Conservation (phyloP, 2,888 invertebrate genomes). For the Zygaena filipendulae region DNA sequence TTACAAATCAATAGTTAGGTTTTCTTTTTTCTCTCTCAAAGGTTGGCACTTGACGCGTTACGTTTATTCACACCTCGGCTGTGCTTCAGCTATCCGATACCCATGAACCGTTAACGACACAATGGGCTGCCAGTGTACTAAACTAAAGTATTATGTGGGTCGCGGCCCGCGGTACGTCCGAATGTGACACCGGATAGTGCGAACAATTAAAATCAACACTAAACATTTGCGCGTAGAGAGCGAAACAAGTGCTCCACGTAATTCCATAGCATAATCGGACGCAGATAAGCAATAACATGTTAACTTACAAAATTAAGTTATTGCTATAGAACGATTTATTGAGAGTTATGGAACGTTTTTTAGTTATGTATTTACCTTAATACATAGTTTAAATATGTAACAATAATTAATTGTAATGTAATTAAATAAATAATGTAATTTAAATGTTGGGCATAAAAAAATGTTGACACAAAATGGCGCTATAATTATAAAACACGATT, state of each 20-base stretch:
- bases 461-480: no score
- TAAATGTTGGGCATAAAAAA: no score
- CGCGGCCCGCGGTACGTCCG: constrained; percentile 25
- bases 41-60: no score
- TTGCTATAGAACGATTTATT: no score
- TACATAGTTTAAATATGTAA: no score
- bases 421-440: background rate
- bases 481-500: no score
- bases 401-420: background rate
- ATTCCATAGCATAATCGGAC: constrained; percentile 25
- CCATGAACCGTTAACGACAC: constrained; percentile 46
- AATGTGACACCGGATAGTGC: constrained; percentile 45
- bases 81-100: background rate
- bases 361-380: no score
- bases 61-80: constrained; percentile 26
- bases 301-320: no score
- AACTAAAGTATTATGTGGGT: constrained; percentile 55
- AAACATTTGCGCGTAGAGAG: constrained; percentile 1
- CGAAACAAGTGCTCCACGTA: constrained; percentile 16
- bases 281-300: no score
- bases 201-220: constrained; percentile 46
- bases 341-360: no score
- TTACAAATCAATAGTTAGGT: no score
- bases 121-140: constrained; percentile 40
- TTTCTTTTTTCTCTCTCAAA: no score